These are phyloP conservation scores for Brachionus sp. DNA, from an alignment of 1,140 invertebrate genomes.

Conservation along the genomic window DNA sequence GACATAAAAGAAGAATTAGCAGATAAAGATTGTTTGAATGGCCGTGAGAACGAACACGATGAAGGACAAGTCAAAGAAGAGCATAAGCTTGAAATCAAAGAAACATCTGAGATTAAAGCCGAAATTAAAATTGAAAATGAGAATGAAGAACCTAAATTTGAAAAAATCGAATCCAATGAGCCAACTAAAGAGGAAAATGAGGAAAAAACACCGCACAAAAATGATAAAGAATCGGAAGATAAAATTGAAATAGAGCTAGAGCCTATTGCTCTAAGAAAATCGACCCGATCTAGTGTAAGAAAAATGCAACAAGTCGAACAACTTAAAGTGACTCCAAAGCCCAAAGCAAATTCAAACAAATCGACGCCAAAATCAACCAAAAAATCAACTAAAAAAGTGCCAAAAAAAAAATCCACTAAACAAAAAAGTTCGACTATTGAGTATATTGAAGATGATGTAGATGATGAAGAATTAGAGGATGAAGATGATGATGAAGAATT, in stretches of 20 bases:
- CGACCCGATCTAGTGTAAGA: constrained; percentile 5
- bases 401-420: background rate
- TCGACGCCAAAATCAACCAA: background rate
- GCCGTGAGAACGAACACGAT: background rate
- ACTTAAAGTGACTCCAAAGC: background rate
- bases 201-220: background rate
- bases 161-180: background rate
- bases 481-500: constrained; percentile 13
- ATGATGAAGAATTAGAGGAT: background rate
- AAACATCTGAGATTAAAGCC: background rate
- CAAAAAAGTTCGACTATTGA: background rate
- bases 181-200: background rate
- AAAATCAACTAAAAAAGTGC: background rate
- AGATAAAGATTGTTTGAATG: background rate
- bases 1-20: background rate
- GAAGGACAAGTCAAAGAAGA: background rate
- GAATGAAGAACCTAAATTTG: background rate
- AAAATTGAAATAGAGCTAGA: background rate
- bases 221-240: background rate
- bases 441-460: background rate
- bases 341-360: background rate
- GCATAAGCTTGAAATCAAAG: background rate
- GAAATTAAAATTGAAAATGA: background rate
- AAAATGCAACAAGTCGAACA: background rate
- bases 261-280: constrained; percentile 20